phyloP scores from a whole-genome alignment of 2,888 invertebrate genomes.

The Caenorhabditis japonica region DNA sequence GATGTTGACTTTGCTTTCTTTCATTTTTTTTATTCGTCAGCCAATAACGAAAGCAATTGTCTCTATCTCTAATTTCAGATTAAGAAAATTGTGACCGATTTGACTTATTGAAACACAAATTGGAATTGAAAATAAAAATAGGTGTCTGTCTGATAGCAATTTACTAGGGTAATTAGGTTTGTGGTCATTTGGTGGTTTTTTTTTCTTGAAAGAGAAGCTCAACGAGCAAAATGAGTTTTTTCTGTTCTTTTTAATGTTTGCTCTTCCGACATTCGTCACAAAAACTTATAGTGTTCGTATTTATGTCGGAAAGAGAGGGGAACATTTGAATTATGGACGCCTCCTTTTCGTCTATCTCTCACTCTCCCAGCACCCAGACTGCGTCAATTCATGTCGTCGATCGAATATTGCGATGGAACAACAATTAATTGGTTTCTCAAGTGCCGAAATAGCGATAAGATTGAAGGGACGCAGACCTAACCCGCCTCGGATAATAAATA shows the following conservation, averaged over 20 bases:
- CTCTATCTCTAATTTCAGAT: conserved; percentile 51
- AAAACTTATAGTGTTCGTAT: too few species aligned
- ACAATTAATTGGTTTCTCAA: conserved; percentile 53
- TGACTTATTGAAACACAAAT: too few species aligned
- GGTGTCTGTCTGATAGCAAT: too few species aligned
- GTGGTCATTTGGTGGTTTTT: too few species aligned
- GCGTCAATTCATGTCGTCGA: conserved; percentile 14
- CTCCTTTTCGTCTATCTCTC: conserved; percentile 25
- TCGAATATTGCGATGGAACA: conserved; percentile 27
- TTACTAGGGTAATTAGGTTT: too few species aligned
- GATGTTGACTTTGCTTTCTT: conserved; percentile 48
- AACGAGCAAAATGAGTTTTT: too few species aligned
- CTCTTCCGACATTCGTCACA: too few species aligned
- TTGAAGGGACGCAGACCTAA: conserved; percentile 34
- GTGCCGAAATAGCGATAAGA: conserved; percentile 23
- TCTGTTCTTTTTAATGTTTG: too few species aligned
- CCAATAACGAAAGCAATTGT: conserved; percentile 40
- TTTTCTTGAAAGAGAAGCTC: too few species aligned
- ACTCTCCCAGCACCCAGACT: conserved; percentile 12
- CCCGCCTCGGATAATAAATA: conserved; percentile 42
- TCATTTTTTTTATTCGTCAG: too few species aligned
- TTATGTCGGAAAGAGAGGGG: neutral
- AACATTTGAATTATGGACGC: conserved; percentile 45
- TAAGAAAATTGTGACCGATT: conserved; percentile 27
- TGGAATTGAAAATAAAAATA: too few species aligned